Percentiles rank a stretch among this genome's conserved stretches.
phyloP scores from a whole-genome alignment of 2,888 invertebrate genomes.

The Habrosyne pyritoides region DNA sequence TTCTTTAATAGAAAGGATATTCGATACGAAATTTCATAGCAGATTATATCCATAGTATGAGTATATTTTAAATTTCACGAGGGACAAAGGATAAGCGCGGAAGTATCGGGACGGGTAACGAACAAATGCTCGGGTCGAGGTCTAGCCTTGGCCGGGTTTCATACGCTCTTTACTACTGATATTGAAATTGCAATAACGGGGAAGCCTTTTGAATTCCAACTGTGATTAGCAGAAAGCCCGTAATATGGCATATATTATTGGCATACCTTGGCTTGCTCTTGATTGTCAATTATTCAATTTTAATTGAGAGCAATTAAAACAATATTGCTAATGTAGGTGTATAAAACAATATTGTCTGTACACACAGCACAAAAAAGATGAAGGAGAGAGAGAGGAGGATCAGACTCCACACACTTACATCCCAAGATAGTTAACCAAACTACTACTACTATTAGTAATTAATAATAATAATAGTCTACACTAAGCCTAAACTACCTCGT shows the following conservation, averaged over 20 bases:
- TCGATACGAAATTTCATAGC: background rate
- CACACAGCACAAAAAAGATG: too few species aligned
- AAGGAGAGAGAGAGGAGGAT: too few species aligned
- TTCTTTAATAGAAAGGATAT: background rate
- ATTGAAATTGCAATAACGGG: constrained; percentile 55
- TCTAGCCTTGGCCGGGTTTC: constrained; percentile 72
- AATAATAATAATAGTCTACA: constrained; percentile 13
- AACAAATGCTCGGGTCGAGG: constrained; percentile 72
- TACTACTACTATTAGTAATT: background rate
- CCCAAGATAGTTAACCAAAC: too few species aligned
- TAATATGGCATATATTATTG: background rate
- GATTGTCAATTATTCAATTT: too few species aligned
- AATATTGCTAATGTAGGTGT: too few species aligned
- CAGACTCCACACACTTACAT: too few species aligned
- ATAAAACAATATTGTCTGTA: too few species aligned
- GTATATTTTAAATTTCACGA: constrained; percentile 45
- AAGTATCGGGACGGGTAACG: constrained; percentile 54
- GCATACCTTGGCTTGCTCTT: too few species aligned
- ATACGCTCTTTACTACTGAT: constrained; percentile 39
- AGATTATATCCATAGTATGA: background rate
- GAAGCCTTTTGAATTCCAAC: constrained; percentile 37
- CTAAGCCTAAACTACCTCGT: constrained; percentile 15
- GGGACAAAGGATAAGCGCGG: constrained; percentile 51
- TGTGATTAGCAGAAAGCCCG: background rate
- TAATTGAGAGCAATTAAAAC: too few species aligned